Evolutionary conservation across 1,140 invertebrate genomes (phyloP).

Genomic region (Aphaenogaster rudis): DNA sequence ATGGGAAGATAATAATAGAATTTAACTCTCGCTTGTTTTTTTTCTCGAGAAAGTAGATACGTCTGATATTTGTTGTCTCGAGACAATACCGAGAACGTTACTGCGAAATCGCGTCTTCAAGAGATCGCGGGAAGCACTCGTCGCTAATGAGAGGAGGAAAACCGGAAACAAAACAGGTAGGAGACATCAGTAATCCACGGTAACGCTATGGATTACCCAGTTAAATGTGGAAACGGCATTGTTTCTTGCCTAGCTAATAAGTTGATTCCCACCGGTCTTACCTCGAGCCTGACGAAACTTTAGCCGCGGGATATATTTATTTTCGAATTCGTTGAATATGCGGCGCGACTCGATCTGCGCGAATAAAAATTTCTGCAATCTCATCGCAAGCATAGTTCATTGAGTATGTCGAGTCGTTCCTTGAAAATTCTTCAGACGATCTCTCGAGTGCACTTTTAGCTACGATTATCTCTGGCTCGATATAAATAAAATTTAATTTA

Average conservation of each 20-base stretch:
- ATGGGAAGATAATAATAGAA: neutral
- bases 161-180: conserved; percentile 33
- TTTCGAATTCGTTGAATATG: neutral
- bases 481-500: conserved; percentile 12
- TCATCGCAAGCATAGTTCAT: neutral
- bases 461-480: neutral
- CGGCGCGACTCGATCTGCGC: neutral
- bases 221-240: conserved; percentile 55
- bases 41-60: conserved; percentile 4
- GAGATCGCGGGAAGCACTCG: conserved; percentile 9
- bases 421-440: neutral
- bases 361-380: conserved; percentile 15
- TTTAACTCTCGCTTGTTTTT: neutral
- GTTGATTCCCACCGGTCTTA: conserved; percentile 28
- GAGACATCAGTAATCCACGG: conserved; percentile 50
- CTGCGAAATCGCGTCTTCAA: conserved; percentile 19
- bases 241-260: conserved; percentile 59
- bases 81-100: conserved; percentile 36
- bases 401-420: neutral
- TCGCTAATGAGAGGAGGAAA: conserved; percentile 33
- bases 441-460: neutral
- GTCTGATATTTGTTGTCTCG: conserved; percentile 29
- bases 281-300: conserved; percentile 25
- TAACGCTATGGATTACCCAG: conserved; percentile 35
- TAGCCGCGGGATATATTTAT: conserved; percentile 31